Evolutionary conservation across 2,113 vertebrate genomes (phyloP).

Genomic region (Melospiza georgiana): DNA sequence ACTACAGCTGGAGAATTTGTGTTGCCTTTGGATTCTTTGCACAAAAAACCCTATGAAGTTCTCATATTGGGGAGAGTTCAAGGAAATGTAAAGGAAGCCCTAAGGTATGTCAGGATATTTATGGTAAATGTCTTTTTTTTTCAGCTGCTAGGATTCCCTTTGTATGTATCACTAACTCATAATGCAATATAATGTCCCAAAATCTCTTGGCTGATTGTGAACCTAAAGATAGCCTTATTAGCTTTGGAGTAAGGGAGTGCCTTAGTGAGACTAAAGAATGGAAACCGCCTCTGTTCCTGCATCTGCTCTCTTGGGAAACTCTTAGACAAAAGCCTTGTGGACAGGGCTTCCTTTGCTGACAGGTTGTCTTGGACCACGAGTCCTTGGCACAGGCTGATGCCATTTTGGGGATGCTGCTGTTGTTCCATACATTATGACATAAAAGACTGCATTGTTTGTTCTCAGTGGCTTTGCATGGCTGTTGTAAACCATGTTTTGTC

Average conservation of each 20-base stretch:
- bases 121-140: neutral
- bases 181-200: neutral
- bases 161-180: neutral
- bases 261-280: neutral
- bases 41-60: slow-evolving; percentile 96
- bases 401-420: neutral
- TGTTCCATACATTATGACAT: neutral
- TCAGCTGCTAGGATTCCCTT: neutral
- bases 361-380: neutral
- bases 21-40: slow-evolving; percentile 90
- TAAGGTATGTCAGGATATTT: slow-evolving; percentile 64
- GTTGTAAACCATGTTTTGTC: neutral
- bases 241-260: neutral
- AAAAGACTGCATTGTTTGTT: neutral
- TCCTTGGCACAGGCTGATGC: neutral
- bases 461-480: neutral
- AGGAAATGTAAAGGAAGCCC: neutral
- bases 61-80: slow-evolving; percentile 84
- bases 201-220: neutral
- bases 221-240: neutral
- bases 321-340: neutral
- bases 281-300: neutral
- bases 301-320: neutral
- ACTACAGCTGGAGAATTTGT: slow-evolving; percentile 89
- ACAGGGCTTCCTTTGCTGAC: neutral